A percentile compares a stretch with the other conserved stretches of the same genome.
phyloP scores from a whole-genome alignment of 2,797 vertebrate species.

The Glossophaga mutica region DNA sequence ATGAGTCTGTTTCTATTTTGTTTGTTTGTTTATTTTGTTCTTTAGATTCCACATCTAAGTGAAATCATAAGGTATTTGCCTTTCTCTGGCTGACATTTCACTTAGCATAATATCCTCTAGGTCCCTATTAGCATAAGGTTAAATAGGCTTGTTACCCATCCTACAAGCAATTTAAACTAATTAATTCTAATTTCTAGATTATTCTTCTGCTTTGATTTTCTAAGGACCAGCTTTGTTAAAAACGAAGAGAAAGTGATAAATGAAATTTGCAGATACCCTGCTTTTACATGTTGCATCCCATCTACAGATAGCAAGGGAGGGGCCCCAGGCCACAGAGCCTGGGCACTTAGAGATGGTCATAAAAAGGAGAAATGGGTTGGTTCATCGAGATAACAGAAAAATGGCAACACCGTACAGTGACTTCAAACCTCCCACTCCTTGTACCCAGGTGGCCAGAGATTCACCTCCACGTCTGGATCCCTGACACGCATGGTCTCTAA shows the following conservation, averaged over 20 bases:
- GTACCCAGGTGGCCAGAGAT: not conserved
- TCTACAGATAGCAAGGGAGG: not conserved
- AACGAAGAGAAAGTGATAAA: not conserved
- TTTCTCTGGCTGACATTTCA: not conserved
- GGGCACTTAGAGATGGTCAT: not conserved
- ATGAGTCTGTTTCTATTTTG: not conserved
- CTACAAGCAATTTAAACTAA: not conserved
- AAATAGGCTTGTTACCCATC: not conserved
- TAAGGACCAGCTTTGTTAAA: not conserved
- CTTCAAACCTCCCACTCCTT: not conserved
- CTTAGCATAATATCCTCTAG: not conserved
- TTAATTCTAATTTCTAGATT: not conserved
- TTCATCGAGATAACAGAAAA: not conserved
- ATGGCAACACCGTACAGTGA: accelerated
- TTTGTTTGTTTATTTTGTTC: not conserved
- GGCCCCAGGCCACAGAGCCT: not conserved
- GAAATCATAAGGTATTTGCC: not conserved
- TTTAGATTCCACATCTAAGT: not conserved
- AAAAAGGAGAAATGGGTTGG: not conserved
- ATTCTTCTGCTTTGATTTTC: not conserved
- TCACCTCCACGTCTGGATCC: not conserved
- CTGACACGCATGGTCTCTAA: not conserved
- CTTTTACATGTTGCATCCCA: not conserved
- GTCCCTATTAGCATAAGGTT: not conserved
- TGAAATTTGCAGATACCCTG: not conserved